These are phyloP conservation scores for Allobates femoralis DNA, from an alignment of 2,797 vertebrate genomes.

Conservation along the genomic window DNA sequence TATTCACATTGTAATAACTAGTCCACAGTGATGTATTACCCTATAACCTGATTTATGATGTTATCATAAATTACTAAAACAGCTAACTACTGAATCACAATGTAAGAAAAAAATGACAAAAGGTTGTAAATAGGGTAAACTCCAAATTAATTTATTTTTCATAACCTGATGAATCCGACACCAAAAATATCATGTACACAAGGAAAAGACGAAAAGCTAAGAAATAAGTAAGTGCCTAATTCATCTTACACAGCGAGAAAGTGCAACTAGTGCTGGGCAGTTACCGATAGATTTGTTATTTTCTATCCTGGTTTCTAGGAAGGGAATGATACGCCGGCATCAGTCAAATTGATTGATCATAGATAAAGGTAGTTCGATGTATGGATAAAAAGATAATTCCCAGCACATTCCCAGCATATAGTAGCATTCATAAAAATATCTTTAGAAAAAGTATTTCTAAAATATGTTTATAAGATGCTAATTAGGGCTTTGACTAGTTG, in stretches of 20 bases:
- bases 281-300: constrained; percentile 27
- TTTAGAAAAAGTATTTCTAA: no score
- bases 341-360: constrained; percentile 30
- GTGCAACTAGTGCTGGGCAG: not conserved
- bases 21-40: constrained; percentile 1
- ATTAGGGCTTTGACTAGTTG: no score
- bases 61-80: constrained; percentile 29
- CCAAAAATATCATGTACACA: constrained; percentile 23
- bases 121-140: not conserved
- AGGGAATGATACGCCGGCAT: constrained; percentile 8
- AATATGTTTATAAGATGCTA: no score
- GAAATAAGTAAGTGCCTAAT: constrained; percentile 24
- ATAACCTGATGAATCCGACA: not conserved
- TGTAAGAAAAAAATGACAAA: constrained; percentile 3
- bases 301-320: constrained; percentile 29
- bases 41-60: not conserved
- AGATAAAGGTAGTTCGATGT: not conserved
- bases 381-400: not conserved
- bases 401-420: no score
- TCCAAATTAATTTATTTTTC: constrained; percentile 11
- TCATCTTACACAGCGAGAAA: constrained; percentile 9
- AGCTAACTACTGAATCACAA: not conserved
- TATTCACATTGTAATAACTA: constrained; percentile 6
- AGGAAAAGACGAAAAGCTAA: constrained; percentile 2
- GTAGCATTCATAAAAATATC: no score